Conservation (phyloP, 2,113 vertebrate species). For the Brienomyrus brachyistius region DNA sequence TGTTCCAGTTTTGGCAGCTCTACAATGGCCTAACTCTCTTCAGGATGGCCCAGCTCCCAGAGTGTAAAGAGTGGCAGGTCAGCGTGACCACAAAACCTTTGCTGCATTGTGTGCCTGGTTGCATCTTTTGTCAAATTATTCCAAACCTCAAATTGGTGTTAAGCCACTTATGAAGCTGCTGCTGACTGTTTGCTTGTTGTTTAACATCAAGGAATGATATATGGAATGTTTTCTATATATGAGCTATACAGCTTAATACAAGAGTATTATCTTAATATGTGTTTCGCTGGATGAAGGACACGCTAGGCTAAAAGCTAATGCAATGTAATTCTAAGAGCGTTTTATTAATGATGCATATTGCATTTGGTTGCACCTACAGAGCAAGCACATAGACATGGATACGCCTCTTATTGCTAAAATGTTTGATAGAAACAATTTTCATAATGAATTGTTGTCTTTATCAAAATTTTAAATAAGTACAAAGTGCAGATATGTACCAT, state of each 20-base stretch:
- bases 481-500: not conserved
- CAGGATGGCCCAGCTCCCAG: constrained; percentile 72
- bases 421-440: not conserved
- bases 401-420: not conserved
- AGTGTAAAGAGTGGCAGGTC: constrained; percentile 98
- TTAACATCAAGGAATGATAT: not conserved
- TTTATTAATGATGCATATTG: not conserved
- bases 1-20: constrained; percentile 86
- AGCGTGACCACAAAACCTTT: constrained; percentile 10
- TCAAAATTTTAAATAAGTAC: not conserved
- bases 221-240: not conserved
- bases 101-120: not conserved
- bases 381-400: not conserved
- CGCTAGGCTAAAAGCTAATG: not conserved
- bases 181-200: not conserved
- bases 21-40: constrained; percentile 84
- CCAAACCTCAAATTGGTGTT: not conserved
- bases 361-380: not conserved
- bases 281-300: not conserved
- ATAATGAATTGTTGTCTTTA: not conserved
- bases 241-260: not conserved
- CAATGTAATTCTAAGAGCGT: too few relatives aligned
- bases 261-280: not conserved
- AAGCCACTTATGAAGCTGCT: not conserved
- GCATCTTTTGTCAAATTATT: not conserved